Base-by-base conservation (phyloP, 2,113 vertebrate genomes). In the Notiomystis cincta region DNA sequence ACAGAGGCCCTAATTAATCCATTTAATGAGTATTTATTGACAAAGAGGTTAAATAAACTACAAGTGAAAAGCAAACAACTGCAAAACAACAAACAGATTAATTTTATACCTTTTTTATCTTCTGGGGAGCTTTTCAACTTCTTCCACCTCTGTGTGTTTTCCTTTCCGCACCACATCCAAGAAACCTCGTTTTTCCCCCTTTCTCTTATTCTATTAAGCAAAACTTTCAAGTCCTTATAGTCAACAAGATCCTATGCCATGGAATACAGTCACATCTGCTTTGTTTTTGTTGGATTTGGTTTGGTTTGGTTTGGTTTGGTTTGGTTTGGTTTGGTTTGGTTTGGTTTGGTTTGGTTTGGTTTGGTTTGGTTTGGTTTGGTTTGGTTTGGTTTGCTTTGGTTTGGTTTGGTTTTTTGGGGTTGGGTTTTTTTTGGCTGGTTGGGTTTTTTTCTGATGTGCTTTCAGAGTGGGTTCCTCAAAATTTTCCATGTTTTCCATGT, bases 201-300 rank as follows among this genome's bases (percentile, higher is more conserved):
- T 76, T 79, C 13, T 5, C 7, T 58, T 65, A 31, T 11, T 64
- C 8, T 44, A 19, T 22, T 51, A 47, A 77, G 20, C 8, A 61
- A 78, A 89, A 57, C 20, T 45, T 66, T 6, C 31, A 69, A 82
- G 10, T 11, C 22, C 1, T 69, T n/a, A 19, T 1, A 30, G 5
- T 15, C 47, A 44, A 17, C 17, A 57, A 48, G 16, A 44, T 1
- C 3, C 7, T 5, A 18, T 10, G 30, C 3, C 16, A 40, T 2
- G 15, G 31, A 78, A 62, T 7, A 38, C 13, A 84, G 10, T 5
- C 15, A 24, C 14, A 65, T 20, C 23, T 42, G 15, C 5, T 38
- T 33, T 45, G 42, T 10, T 13, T 10, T 23, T 9, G 23, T 11
- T 23, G 15, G 12, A n/a, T n/a, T n/a, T 40, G 40, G 40, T 40